phyloP scores from a whole-genome alignment of 1,140 invertebrate species.

The Drosophila tsacasi region DNA sequence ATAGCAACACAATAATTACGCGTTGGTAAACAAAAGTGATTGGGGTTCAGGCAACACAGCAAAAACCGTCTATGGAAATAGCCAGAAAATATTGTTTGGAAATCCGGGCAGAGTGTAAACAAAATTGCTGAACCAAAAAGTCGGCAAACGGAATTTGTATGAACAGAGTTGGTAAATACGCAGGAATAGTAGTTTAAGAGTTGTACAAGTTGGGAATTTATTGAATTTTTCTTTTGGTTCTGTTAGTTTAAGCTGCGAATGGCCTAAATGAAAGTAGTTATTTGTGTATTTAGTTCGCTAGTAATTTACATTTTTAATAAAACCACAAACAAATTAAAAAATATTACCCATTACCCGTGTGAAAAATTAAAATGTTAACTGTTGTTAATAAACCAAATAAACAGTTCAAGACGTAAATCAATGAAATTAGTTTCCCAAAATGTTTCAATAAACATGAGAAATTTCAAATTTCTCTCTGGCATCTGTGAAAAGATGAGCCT shows the following conservation, averaged over 20 bases:
- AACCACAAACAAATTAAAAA: neutral
- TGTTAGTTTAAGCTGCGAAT: conserved; percentile 2
- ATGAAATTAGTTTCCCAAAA: neutral
- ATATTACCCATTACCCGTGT: neutral
- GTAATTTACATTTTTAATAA: neutral
- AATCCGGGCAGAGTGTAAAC: conserved; percentile 43
- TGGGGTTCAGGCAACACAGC: conserved; percentile 13
- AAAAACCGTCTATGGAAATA: conserved; percentile 4
- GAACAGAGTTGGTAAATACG: conserved; percentile 16
- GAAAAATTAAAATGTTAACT: neutral
- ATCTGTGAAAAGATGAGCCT: neutral
- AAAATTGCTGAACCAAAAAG: conserved; percentile 38
- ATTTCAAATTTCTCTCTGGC: neutral
- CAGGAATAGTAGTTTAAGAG: conserved; percentile 11
- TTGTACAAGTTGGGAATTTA: conserved; percentile 7
- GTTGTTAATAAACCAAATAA: neutral
- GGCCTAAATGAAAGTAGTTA: neutral
- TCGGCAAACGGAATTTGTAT: conserved; percentile 16
- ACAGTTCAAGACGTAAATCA: neutral
- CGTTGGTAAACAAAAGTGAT: conserved; percentile 61
- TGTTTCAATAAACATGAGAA: neutral
- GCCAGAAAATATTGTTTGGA: conserved; percentile 24
- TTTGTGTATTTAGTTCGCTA: too few relatives aligned
- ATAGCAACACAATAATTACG: conserved; percentile 67
- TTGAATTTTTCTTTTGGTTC: neutral